phyloP scores from a whole-genome alignment of 2,888 invertebrate genomes.

The Agrotis puta region DNA sequence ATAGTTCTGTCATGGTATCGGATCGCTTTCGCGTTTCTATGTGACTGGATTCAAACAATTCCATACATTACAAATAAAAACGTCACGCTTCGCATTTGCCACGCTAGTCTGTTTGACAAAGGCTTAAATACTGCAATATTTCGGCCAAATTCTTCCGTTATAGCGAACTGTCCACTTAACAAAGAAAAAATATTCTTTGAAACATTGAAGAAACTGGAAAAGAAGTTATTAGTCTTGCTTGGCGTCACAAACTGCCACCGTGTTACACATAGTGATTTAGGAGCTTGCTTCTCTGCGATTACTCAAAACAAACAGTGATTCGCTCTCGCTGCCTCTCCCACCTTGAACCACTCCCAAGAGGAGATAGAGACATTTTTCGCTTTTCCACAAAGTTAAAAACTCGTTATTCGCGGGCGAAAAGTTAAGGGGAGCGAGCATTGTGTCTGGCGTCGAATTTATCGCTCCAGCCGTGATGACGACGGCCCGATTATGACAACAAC shows the following conservation, averaged over 20 bases:
- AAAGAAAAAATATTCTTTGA: background rate
- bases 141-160: no score
- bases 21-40: no score
- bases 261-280: background rate
- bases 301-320: background rate
- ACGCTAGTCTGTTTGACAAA: no score
- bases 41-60: no score
- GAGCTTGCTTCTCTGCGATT: no score
- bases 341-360: constrained; percentile 68
- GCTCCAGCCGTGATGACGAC: constrained; percentile 71
- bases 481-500: constrained; percentile 68
- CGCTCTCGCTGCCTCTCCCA: constrained; percentile 53
- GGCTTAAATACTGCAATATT: background rate
- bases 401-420: constrained; percentile 89
- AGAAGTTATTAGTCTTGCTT: background rate
- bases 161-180: background rate
- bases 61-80: no score
- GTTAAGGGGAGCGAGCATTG: constrained; percentile 87
- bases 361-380: constrained; percentile 90
- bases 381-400: constrained; percentile 91
- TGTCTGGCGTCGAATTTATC: constrained; percentile 85
- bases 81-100: no score
- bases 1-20: no score
- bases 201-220: fast-evolving
- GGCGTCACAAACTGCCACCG: background rate